Evolutionary conservation across 2,797 vertebrate genomes (phyloP), one percentile per base, ranked within the genome.

Genomic region (Harpagifer antarcticus): DNA sequence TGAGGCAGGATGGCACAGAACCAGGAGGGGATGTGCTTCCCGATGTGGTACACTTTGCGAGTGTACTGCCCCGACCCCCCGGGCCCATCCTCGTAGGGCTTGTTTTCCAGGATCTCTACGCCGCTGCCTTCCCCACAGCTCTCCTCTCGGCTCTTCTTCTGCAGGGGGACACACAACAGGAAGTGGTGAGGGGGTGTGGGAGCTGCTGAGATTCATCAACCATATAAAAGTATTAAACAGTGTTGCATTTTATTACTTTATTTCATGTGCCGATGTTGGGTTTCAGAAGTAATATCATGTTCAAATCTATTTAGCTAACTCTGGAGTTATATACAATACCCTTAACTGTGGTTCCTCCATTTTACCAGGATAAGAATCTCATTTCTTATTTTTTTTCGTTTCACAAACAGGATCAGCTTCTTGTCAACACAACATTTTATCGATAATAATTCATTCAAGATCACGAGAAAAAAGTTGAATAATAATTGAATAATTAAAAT

Each of bases 81-180:
- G 0, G 97, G 98, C 0, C 98, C 98, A 0, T 99, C 97, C 2
- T 94, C 95, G 78, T 99, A 99, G 0, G 98, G 98, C 74, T 96
- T 94, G 92, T 99, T 99, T 93, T 99, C 98, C 92, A 99, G 94
- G 93, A 99, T 99, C 93, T 99, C 98, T 82, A 99, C 98, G 0
- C 98, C 98, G 0, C 97, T 99, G 94, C 98, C 98, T 90, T 99
- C 98, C 1, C 98, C 98, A 0, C 95, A 96, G 8, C 97, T 99
- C 92, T 99, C 98, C 67, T 99, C 97, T n/a, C 97, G 88, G 93
- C 98, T 99, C 94, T 99, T 99, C 90, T 99, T 99, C 98, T 99
- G 94, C 63, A 78, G 23, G 48, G 40, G 1, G 33, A 31, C 1
- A 23, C 1, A n/a, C 12, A n/a, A 37, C 6, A 11, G 9, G 6